Conservation (phyloP, 2,113 vertebrate genomes). For the Phoenicopterus ruber region DNA sequence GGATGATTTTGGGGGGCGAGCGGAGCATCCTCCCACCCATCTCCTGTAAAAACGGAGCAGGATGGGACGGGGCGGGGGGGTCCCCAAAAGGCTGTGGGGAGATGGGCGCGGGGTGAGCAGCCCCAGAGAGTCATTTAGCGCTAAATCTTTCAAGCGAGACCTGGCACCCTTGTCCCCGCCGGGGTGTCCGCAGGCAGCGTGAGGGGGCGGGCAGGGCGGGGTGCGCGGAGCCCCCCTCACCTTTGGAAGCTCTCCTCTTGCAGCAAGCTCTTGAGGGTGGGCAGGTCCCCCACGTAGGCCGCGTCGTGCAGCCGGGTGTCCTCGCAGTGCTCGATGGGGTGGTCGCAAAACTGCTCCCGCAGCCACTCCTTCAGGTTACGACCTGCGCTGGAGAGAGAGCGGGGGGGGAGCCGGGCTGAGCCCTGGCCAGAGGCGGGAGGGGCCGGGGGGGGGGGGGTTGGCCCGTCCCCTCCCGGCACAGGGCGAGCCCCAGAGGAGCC, state of each 20-base stretch:
- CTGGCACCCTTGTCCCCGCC: background rate
- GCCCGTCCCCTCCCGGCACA: background rate
- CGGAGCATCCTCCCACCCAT: background rate
- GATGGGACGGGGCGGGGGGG: too few species aligned
- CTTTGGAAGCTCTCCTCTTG: slow-evolving; percentile 86
- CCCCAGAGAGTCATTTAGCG: background rate
- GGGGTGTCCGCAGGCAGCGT: background rate
- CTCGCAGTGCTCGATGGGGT: slow-evolving; percentile 85
- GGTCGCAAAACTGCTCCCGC: slow-evolving; percentile 91
- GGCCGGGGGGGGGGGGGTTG: background rate
- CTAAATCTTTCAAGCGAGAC: background rate
- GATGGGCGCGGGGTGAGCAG: background rate
- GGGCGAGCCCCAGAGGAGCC: background rate
- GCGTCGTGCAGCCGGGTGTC: slow-evolving; percentile 91
- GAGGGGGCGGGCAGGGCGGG: background rate
- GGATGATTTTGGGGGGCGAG: background rate
- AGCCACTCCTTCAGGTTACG: slow-evolving; percentile 93
- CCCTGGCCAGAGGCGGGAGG: too few species aligned
- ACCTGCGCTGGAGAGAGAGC: slow-evolving; percentile 77
- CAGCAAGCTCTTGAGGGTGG: slow-evolving; percentile 83
- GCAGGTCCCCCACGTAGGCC: slow-evolving; percentile 88
- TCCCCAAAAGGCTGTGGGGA: background rate
- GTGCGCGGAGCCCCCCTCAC: slow-evolving; percentile 55
- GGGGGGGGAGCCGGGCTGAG: background rate
- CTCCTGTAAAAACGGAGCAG: background rate